Evolutionary conservation across 2,888 invertebrate species (phyloP).

Genomic region (Drosophila kambysellisi): DNA sequence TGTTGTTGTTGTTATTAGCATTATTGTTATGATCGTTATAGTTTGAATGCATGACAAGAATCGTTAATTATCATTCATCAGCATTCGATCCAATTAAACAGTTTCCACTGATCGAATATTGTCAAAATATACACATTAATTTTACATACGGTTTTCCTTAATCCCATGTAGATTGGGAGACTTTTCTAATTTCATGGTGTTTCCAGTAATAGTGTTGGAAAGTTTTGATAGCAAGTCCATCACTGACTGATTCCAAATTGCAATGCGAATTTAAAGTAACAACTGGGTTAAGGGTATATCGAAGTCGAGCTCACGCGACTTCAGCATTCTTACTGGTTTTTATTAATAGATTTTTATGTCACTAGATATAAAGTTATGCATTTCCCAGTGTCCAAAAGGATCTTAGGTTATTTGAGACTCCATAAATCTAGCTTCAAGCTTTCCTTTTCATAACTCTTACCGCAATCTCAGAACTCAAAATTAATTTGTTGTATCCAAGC

Average conservation of each 20-base stretch:
- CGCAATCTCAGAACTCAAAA: not conserved
- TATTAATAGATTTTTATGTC: not conserved
- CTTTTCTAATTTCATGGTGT: not conserved
- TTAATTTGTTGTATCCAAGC: constrained; percentile 15
- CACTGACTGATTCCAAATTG: not conserved
- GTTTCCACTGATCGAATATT: not conserved
- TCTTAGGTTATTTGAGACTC: not conserved
- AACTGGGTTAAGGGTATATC: no score
- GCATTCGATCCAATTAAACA: constrained; percentile 2
- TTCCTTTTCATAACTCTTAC: not conserved
- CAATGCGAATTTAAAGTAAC: no score
- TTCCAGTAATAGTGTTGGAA: not conserved
- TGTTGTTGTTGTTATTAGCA: constrained; percentile 21
- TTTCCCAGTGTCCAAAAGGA: not conserved
- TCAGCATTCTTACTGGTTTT: no score
- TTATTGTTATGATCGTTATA: constrained; percentile 29
- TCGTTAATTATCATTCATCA: constrained; percentile 32
- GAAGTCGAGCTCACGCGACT: no score
- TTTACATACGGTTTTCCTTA: not conserved
- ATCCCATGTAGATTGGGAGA: no score
- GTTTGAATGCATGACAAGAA: constrained; percentile 18
- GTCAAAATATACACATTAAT: not conserved
- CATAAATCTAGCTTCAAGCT: not conserved
- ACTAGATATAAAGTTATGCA: not conserved
- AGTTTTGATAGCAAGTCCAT: not conserved